Percentiles rank a stretch among this genome's conserved stretches.
Evolutionary conservation across 2,113 vertebrate species (phyloP).

Genomic region (Calonectris borealis): DNA sequence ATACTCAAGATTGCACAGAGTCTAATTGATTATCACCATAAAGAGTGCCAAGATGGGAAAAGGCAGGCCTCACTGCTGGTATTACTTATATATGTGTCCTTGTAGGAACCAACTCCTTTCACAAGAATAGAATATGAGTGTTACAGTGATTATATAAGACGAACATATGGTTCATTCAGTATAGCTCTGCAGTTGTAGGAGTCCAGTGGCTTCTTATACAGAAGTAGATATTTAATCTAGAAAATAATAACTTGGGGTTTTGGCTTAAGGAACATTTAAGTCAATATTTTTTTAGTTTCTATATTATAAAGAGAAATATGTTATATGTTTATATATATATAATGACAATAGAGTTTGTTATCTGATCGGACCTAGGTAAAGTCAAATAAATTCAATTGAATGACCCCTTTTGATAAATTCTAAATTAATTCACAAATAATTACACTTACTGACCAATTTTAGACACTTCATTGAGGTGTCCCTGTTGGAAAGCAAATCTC

Average conservation of each 20-base stretch:
- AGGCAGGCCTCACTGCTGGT: neutral
- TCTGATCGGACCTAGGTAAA: neutral
- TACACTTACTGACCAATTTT: neutral
- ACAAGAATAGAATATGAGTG: neutral
- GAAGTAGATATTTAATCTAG: neutral
- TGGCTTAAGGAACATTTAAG: neutral
- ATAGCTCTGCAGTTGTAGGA: neutral
- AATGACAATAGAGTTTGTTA: neutral
- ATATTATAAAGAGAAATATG: neutral
- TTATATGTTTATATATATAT: neutral
- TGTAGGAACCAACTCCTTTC: neutral
- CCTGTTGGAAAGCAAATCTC: neutral
- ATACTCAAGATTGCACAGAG: neutral
- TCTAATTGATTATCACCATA: neutral
- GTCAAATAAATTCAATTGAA: neutral
- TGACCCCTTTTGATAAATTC: neutral
- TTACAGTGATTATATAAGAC: neutral
- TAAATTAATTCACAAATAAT: neutral
- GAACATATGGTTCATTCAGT: neutral
- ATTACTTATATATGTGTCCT: neutral
- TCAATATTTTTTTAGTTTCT: neutral
- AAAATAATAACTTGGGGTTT: neutral
- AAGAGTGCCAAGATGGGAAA: neutral
- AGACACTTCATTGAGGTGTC: neutral
- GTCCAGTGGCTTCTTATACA: neutral